These are phyloP conservation scores for Monoplex corrugatus DNA, from an alignment of 2,888 invertebrate genomes.

Conservation along the genomic window DNA sequence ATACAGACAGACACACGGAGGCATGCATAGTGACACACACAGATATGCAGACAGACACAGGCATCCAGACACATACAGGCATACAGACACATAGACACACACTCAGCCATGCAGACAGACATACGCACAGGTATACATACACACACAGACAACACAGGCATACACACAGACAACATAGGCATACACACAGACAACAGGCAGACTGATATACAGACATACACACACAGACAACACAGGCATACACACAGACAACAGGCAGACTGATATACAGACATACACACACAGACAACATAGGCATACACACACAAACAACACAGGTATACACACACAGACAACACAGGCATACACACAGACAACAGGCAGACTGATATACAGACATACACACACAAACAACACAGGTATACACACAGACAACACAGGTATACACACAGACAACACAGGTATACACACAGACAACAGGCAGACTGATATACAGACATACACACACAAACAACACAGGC, in stretches of 20 bases:
- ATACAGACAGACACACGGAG: neutral
- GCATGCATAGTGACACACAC: neutral
- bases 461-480: too few relatives aligned
- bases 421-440: too few relatives aligned
- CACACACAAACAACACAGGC: too few relatives aligned
- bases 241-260: constrained; percentile 15
- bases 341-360: too few relatives aligned
- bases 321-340: neutral
- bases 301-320: neutral
- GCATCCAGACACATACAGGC: neutral
- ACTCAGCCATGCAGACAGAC: neutral
- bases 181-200: neutral
- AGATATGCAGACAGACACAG: neutral
- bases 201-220: neutral
- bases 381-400: too few relatives aligned
- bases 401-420: too few relatives aligned
- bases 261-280: neutral
- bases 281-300: neutral
- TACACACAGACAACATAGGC: too few relatives aligned
- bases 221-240: neutral
- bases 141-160: neutral
- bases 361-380: too few relatives aligned
- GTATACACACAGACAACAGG: too few relatives aligned
- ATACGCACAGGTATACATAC: neutral
- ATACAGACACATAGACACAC: neutral